Evolutionary conservation across 2,888 invertebrate species (phyloP).

Genomic region (Anorthoa munda): DNA sequence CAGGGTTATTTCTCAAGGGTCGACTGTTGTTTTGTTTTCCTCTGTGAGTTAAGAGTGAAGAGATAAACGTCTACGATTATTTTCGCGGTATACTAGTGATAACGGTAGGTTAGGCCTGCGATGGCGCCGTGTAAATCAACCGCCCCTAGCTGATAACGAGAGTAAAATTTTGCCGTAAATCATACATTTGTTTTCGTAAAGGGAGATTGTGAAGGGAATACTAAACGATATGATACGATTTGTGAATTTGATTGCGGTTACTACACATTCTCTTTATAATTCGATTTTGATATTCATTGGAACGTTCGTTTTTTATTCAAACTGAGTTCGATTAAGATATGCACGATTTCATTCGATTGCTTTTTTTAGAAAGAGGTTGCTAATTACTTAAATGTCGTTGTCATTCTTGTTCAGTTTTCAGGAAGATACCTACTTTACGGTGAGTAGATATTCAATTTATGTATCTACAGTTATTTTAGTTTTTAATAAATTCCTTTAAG

Average conservation of each 20-base stretch:
- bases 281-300: slow-evolving; percentile 36
- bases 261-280: slow-evolving; percentile 34
- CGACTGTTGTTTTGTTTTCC: slow-evolving; percentile 71
- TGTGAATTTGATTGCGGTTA: slow-evolving; percentile 61
- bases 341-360: slow-evolving; percentile 14
- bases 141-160: slow-evolving; percentile 85
- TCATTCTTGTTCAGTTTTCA: neutral
- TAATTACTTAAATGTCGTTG: neutral
- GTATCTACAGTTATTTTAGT: neutral
- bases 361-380: neutral
- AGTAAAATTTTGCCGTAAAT: slow-evolving; percentile 85
- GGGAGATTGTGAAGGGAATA: slow-evolving; percentile 76
- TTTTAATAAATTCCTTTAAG: neutral
- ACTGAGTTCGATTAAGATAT: neutral
- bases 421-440: neutral
- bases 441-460: neutral
- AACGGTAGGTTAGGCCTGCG: slow-evolving; percentile 61
- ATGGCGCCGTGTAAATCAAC: slow-evolving; percentile 86
- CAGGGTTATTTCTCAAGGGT: slow-evolving; percentile 62
- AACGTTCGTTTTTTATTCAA: slow-evolving; percentile 10
- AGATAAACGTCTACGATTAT: slow-evolving; percentile 78
- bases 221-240: slow-evolving; percentile 72
- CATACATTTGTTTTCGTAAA: slow-evolving; percentile 86
- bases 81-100: slow-evolving; percentile 72
- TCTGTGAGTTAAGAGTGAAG: slow-evolving; percentile 64